A percentile compares a stretch with the other conserved stretches of the same genome.
Conservation (phyloP, 2,113 vertebrate genomes). For the Pollimyrus isidori region DNA sequence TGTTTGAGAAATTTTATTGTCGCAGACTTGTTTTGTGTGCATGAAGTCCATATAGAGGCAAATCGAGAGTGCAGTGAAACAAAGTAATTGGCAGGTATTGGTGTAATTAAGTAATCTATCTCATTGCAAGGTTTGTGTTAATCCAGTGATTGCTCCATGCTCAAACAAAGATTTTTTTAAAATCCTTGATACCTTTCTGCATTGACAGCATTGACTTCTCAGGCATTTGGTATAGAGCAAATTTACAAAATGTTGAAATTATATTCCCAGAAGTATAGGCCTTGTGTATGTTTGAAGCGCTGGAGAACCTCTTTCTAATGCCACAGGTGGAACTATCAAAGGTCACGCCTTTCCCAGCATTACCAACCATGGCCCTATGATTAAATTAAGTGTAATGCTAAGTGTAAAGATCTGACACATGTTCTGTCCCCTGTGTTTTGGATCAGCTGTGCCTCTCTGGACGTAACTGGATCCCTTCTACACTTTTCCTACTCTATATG, state of each 20-base stretch:
- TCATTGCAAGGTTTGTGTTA: neutral
- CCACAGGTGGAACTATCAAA: neutral
- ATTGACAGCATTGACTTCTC: neutral
- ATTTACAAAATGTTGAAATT: neutral
- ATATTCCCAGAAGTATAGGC: neutral
- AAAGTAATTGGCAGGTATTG: neutral
- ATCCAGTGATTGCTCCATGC: neutral
- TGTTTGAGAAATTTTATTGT: neutral
- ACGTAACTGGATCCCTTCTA: slow-evolving; percentile 20
- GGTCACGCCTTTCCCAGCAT: neutral
- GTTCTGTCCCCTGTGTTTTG: neutral
- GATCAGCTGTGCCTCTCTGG: neutral
- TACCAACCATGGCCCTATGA: neutral
- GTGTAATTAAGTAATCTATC: neutral
- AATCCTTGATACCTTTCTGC: neutral
- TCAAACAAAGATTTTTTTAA: neutral
- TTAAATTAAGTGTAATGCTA: neutral
- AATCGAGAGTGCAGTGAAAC: neutral
- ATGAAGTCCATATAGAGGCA: neutral
- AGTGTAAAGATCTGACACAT: neutral
- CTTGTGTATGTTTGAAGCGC: neutral
- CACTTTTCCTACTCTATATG: slow-evolving; percentile 18
- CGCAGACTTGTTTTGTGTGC: neutral
- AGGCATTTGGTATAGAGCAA: neutral
- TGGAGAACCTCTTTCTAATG: neutral